Evolutionary conservation across 1,140 invertebrate species (phyloP), one percentile per base, ranked within the genome.

Genomic region (Parasteatoda tepidariorum): DNA sequence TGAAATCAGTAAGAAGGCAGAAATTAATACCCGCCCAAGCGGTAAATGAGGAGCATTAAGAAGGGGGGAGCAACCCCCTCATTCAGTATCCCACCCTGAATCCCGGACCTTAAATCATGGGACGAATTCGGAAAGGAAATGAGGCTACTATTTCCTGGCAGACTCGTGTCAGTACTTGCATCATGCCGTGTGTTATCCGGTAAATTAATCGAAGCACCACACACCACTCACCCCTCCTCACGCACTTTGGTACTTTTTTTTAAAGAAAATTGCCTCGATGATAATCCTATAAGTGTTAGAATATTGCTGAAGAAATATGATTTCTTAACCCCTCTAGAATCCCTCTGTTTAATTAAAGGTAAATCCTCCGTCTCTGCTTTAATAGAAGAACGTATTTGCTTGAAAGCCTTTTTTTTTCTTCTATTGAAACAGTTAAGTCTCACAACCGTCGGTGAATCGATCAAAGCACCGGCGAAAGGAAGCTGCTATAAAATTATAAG

Each of bases 251-350:
- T 38, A 59, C n/a, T 55, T 31, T 24, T 4, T 22, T 26, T 31
- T 15, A 31, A 54, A 75, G 73, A 66, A 76, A 76, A 76, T 76
- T 76, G 74, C 74, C 13, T 26, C 74, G 59, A 54, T 64, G 74
- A 64, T 76, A 76, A 76, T 76, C 74, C 59, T 57, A 48, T 76
- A 76, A 76, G 74, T 76, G 71, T 57, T 41, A 55, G 67, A 48
- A 55, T 57, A 75, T 33, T 61, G 57, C n/a, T n/a, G 38, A 18
- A 18, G 18, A 48, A 48, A 18, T 13, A 18, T 48, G 38, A 9
- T 48, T 48, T 31, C 15, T 30, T 9, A n/a, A 24, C 31, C 71
- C 9, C 26, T 18, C 2, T 18, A 5, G 26, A 15, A 33, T 18
- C 31, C 55, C 57, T 54, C 54, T 61, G 31, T 74, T 74, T 61